These are phyloP conservation scores for Malthinus seriepunctatus DNA, from an alignment of 2,888 invertebrate species.

Conservation along the genomic window DNA sequence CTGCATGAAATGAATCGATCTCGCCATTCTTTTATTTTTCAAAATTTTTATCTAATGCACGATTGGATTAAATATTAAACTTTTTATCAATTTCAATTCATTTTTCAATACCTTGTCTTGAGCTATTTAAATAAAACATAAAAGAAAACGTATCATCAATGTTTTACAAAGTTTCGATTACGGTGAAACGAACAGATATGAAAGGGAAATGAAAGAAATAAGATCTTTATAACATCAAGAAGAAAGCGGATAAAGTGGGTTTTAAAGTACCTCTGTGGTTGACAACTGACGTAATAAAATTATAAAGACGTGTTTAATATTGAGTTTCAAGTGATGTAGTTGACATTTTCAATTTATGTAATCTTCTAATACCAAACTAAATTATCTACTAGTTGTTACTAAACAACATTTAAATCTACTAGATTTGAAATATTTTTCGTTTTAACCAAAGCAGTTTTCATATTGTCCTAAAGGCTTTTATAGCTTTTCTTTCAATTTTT, in stretches of 20 bases:
- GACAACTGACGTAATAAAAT: conserved; percentile 42
- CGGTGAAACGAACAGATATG: conserved; percentile 30
- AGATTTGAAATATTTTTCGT: too few relatives aligned
- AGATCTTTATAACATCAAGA: conserved; percentile 43
- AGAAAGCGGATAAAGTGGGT: conserved; percentile 42
- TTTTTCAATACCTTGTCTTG: too few relatives aligned
- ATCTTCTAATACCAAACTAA: conserved; percentile 15
- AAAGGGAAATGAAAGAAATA: conserved; percentile 36
- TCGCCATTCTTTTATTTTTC: too few relatives aligned
- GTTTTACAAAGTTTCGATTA: conserved; percentile 25
- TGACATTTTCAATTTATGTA: conserved; percentile 15
- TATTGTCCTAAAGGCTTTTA: too few relatives aligned
- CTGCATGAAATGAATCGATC: too few relatives aligned
- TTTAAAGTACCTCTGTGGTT: conserved; percentile 45
- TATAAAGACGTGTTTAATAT: conserved; percentile 40
- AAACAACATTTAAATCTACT: background rate
- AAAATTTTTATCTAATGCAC: too few relatives aligned
- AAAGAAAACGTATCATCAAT: conserved; percentile 15
- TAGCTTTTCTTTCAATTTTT: too few relatives aligned
- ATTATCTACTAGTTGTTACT: conserved; percentile 5
- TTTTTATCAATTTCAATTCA: too few relatives aligned
- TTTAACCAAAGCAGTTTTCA: too few relatives aligned
- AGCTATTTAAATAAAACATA: conserved; percentile 1
- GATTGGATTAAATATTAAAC: too few relatives aligned
- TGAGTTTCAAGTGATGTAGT: conserved; percentile 30